These are phyloP conservation scores for Clarias laeviceps DNA, from an alignment of 2,797 vertebrate species.

Conservation along the genomic window DNA sequence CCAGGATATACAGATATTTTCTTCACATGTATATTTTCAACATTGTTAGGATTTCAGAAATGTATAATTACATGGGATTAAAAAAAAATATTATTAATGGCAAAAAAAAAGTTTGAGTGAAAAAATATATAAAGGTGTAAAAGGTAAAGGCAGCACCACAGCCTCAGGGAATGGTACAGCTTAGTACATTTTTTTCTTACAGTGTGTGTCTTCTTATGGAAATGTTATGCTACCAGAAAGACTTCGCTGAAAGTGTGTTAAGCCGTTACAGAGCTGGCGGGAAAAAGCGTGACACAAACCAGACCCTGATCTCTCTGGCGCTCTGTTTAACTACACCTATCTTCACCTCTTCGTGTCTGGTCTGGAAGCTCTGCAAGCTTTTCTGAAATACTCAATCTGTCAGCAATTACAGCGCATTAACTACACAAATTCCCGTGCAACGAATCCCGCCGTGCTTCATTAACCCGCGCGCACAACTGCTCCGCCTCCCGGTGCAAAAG, in stretches of 20 bases:
- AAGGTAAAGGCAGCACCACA: not conserved
- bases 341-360: not conserved
- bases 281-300: not conserved
- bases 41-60: not conserved
- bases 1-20: not conserved
- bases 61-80: no score
- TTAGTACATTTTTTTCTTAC: not conserved
- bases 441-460: not conserved
- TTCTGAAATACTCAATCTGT: not conserved
- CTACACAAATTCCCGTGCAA: no score
- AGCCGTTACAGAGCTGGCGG: not conserved
- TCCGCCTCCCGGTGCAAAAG: not conserved
- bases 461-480: not conserved
- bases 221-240: not conserved
- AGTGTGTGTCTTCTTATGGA: not conserved
- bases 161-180: not conserved
- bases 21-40: not conserved
- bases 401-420: not conserved
- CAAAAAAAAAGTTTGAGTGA: not conserved
- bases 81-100: no score
- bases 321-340: not conserved
- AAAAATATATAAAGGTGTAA: not conserved
- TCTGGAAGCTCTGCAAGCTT: not conserved
- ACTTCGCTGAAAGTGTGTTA: slow-evolving; percentile 6
- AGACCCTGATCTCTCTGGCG: not conserved